Evolutionary conservation across 2,113 vertebrate genomes (phyloP).

Genomic region (Leptobrachium ailaonicum): DNA sequence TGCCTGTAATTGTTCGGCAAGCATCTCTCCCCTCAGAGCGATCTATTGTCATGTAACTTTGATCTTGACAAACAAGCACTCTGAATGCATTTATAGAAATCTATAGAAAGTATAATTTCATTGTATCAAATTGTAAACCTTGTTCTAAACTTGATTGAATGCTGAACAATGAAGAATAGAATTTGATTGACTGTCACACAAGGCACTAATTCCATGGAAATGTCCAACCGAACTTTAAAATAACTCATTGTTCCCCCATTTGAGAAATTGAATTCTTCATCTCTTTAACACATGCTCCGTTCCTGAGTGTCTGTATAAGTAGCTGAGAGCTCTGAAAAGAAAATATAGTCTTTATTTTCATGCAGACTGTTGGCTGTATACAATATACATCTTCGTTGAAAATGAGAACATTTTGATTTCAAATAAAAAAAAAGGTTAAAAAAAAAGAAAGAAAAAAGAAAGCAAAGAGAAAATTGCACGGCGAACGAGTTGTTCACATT

Average conservation of each 20-base stretch:
- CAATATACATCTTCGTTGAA: slow-evolving; percentile 21
- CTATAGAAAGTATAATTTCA: slow-evolving; percentile 47
- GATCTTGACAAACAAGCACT: slow-evolving; percentile 48
- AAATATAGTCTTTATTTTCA: slow-evolving; percentile 36
- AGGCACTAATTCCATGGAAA: slow-evolving; percentile 50
- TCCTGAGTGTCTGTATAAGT: slow-evolving; percentile 30
- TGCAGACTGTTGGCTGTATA: slow-evolving; percentile 29
- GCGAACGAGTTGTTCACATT: slow-evolving; percentile 28
- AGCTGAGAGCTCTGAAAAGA: slow-evolving; percentile 34
- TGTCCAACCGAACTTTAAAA: slow-evolving; percentile 51
- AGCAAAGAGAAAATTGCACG: slow-evolving; percentile 30
- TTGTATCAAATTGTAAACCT: slow-evolving; percentile 49
- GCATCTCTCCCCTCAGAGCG: slow-evolving; percentile 38
- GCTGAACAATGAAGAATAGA: slow-evolving; percentile 43
- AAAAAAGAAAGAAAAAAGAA: slow-evolving; percentile 18
- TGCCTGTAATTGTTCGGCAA: slow-evolving; percentile 37
- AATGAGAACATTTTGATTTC: slow-evolving; percentile 27
- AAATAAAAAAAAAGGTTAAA: slow-evolving; percentile 23
- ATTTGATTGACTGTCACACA: slow-evolving; percentile 48
- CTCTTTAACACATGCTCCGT: slow-evolving; percentile 39
- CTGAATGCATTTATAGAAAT: slow-evolving; percentile 46
- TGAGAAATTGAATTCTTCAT: slow-evolving; percentile 30
- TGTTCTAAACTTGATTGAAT: slow-evolving; percentile 45
- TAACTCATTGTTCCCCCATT: slow-evolving; percentile 47
- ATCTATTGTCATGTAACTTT: slow-evolving; percentile 47